Conservation (phyloP, 2,797 vertebrate genomes). For the Ambastaia sidthimunki region DNA sequence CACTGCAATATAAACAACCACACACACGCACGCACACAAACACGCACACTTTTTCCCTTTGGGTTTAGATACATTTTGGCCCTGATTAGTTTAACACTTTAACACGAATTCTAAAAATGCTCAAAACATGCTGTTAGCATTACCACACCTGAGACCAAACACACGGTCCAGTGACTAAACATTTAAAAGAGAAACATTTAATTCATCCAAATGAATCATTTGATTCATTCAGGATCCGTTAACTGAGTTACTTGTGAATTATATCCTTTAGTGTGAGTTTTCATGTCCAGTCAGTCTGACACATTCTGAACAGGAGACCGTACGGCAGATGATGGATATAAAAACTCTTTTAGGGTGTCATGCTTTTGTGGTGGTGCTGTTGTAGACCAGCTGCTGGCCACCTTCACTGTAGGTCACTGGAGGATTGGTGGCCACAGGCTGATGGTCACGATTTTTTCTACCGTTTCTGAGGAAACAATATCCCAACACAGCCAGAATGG, state of each 20-base stretch:
- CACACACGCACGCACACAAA: not conserved
- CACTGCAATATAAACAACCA: no score
- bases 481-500: slow-evolving; percentile 77
- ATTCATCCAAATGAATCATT: no score
- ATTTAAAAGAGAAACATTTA: not conserved
- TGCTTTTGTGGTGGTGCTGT: slow-evolving; percentile 81
- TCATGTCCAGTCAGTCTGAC: not conserved
- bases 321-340: not conserved
- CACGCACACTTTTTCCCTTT: not conserved
- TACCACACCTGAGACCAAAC: slow-evolving; percentile 22
- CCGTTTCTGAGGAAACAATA: slow-evolving; percentile 85
- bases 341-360: not conserved
- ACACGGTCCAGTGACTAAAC: not conserved
- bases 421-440: slow-evolving; percentile 66
- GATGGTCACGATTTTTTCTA: slow-evolving; percentile 63
- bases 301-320: not conserved
- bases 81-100: not conserved
- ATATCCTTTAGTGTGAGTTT: not conserved
- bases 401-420: slow-evolving; percentile 73
- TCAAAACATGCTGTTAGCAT: not conserved
- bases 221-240: not conserved
- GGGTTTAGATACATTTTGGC: not conserved
- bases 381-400: slow-evolving; percentile 84
- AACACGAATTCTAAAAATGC: slow-evolving; percentile 16
- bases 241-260: not conserved